Conservation (phyloP, 2,113 vertebrate genomes). For the Cricetomys ansorgei region DNA sequence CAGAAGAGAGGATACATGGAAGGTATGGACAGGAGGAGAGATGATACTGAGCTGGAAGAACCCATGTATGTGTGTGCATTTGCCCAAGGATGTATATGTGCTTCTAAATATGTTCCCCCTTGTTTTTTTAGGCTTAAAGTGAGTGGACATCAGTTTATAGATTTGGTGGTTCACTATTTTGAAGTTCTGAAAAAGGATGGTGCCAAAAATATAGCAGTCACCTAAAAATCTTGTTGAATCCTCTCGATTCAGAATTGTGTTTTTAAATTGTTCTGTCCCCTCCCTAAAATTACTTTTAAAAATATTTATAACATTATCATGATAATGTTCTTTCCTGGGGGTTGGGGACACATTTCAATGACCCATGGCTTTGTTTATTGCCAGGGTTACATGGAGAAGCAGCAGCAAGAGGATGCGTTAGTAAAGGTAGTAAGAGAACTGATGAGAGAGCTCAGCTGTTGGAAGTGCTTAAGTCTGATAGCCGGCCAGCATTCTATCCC, state of each 20-base stretch:
- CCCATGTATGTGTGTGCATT: accelerated
- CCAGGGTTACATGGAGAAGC: neutral
- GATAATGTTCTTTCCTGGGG: neutral
- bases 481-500: neutral
- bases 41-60: neutral
- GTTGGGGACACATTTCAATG: neutral
- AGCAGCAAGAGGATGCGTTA: neutral
- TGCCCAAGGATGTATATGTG: too few species aligned
- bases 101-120: neutral
- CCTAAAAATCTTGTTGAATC: constrained; percentile 12
- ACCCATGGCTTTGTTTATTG: neutral
- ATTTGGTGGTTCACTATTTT: neutral
- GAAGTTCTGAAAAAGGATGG: neutral
- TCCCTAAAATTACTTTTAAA: neutral
- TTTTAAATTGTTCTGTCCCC: constrained; percentile 7
- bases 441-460: neutral
- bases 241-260: neutral
- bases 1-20: neutral
- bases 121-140: neutral
- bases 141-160: too few species aligned
- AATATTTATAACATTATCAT: neutral
- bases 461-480: neutral
- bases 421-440: neutral
- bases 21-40: neutral
- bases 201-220: neutral